Conservation (phyloP, 2,888 invertebrate species). For the Eulithis prunata region DNA sequence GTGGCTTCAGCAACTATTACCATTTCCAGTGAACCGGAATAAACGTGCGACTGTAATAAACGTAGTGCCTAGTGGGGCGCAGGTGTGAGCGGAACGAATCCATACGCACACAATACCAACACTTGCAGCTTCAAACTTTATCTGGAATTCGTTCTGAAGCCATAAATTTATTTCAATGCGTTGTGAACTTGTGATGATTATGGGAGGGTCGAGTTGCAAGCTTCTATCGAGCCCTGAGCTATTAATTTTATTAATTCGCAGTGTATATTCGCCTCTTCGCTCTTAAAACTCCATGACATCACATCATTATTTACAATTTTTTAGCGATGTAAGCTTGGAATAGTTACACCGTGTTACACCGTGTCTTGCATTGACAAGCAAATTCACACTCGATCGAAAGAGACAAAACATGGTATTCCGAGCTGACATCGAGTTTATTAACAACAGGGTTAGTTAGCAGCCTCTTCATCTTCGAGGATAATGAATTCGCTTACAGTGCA, state of each 20-base stretch:
- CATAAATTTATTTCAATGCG: constrained; percentile 25
- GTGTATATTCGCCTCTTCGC: neutral
- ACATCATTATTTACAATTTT: too few relatives aligned
- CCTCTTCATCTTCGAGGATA: neutral
- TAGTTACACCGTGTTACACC: too few relatives aligned
- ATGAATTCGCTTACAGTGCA: constrained; percentile 30
- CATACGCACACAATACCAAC: constrained; percentile 32
- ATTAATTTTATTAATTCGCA: neutral
- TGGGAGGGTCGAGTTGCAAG: neutral
- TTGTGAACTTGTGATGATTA: constrained; percentile 1
- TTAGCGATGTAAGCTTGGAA: too few relatives aligned
- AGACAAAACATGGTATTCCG: too few relatives aligned
- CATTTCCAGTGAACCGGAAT: constrained; percentile 72
- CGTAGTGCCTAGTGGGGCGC: constrained; percentile 44
- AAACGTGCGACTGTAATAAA: constrained; percentile 59
- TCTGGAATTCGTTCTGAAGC: constrained; percentile 34
- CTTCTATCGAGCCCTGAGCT: neutral
- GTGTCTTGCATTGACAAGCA: too few relatives aligned
- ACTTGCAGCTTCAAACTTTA: constrained; percentile 31
- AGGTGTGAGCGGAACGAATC: constrained; percentile 42
- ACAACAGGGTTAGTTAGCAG: too few relatives aligned
- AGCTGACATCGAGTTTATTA: too few relatives aligned
- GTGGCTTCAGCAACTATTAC: constrained; percentile 57
- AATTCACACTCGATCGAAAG: too few relatives aligned
- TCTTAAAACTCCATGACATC: neutral